Percentiles rank a stretch among this genome's conserved stretches.
phyloP scores from a whole-genome alignment of 2,888 invertebrate species.

The Lymantria monacha region DNA sequence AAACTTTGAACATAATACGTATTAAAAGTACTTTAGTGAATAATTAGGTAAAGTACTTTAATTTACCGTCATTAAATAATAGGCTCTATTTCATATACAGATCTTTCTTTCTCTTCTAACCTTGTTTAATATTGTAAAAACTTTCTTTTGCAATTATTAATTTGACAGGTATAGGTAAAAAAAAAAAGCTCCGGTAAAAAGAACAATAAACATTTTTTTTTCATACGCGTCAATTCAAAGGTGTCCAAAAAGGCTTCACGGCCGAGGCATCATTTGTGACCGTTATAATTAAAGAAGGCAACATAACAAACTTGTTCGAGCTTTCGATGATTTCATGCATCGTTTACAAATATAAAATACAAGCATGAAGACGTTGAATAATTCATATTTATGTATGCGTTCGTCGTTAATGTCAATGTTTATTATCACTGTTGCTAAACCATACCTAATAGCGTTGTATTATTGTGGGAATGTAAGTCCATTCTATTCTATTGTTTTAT shows the following conservation, averaged over 20 bases:
- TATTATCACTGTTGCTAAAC: constrained; percentile 45
- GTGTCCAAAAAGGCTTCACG: constrained; percentile 5
- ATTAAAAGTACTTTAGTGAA: too few relatives aligned
- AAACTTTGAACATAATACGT: constrained; percentile 5
- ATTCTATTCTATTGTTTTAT: constrained; percentile 34
- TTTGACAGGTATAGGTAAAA: neutral
- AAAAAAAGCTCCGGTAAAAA: neutral
- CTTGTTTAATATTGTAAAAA: neutral
- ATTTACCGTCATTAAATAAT: too few relatives aligned
- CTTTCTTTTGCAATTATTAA: neutral
- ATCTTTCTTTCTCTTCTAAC: too few relatives aligned
- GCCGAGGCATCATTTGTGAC: constrained; percentile 7
- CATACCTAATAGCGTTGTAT: constrained; percentile 40
- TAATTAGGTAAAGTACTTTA: too few relatives aligned
- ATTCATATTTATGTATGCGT: constrained; percentile 40
- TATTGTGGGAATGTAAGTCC: constrained; percentile 39
- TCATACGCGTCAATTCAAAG: neutral
- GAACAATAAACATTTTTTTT: neutral
- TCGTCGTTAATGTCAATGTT: constrained; percentile 47
- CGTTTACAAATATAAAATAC: constrained; percentile 39
- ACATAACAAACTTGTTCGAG: constrained; percentile 24
- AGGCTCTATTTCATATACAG: too few relatives aligned
- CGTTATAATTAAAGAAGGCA: constrained; percentile 22
- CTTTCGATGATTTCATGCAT: constrained; percentile 49
- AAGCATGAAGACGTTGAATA: constrained; percentile 43